Evolutionary conservation across 2,888 invertebrate species (phyloP).

Genomic region (Sepiola atlantica): DNA sequence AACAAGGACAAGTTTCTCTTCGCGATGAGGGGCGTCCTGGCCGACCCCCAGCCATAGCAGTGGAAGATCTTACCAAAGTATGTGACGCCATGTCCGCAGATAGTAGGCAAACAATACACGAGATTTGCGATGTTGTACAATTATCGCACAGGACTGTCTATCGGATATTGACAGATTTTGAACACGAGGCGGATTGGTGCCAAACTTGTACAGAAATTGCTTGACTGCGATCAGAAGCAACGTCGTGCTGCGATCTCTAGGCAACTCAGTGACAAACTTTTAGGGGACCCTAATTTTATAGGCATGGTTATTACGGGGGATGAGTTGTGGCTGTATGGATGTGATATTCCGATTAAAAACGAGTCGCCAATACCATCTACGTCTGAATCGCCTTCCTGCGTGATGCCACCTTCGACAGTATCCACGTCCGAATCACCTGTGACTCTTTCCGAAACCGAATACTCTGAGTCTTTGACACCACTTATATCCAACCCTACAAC

Average conservation of each 20-base stretch:
- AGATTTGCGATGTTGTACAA: not conserved
- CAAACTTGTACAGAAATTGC: not conserved
- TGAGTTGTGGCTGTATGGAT: not conserved
- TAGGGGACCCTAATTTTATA: not conserved
- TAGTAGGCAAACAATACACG: conserved; percentile 32
- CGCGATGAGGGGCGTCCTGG: not conserved
- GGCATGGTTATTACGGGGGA: not conserved
- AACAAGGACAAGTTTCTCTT: not conserved
- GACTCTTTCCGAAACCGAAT: no score
- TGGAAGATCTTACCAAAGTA: not conserved
- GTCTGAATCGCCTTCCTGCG: not conserved
- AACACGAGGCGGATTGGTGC: conserved; percentile 5
- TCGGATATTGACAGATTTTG: not conserved
- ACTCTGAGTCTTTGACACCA: no score
- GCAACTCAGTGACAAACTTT: not conserved
- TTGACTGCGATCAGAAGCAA: not conserved
- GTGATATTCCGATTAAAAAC: not conserved
- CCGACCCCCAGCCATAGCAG: not conserved
- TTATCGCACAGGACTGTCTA: not conserved
- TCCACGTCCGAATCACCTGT: no score
- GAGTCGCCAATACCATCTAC: not conserved
- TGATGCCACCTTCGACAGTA: no score
- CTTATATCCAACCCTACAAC: no score
- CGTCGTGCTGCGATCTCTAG: not conserved
- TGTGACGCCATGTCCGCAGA: not conserved